These are phyloP conservation scores for Barbus barbus DNA, from an alignment of 2,113 vertebrate genomes.

Conservation along the genomic window DNA sequence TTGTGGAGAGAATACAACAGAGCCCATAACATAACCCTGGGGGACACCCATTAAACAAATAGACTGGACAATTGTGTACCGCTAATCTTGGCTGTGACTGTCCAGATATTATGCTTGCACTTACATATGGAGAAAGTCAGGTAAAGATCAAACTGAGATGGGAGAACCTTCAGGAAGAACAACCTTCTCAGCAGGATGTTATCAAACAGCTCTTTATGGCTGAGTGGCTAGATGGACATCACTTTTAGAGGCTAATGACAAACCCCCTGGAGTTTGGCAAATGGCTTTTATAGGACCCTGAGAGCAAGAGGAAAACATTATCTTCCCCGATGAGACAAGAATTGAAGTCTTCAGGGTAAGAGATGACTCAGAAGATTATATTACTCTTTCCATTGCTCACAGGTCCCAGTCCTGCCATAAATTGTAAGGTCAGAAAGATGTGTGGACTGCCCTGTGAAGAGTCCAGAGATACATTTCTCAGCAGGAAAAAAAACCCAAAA, in stretches of 20 bases:
- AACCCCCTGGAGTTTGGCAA: slow-evolving; percentile 34
- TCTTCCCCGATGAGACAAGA: not conserved
- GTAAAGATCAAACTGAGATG: not conserved
- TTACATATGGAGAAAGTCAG: not conserved
- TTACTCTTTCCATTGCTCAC: not conserved
- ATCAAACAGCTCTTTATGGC: not conserved
- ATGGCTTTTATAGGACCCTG: slow-evolving; percentile 22
- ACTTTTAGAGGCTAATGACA: slow-evolving; percentile 12
- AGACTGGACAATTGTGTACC: not conserved
- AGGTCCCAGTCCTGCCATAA: slow-evolving; percentile 18
- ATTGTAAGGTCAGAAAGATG: slow-evolving; percentile 12
- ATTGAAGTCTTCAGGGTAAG: slow-evolving; percentile 12
- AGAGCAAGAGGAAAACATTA: slow-evolving; percentile 11
- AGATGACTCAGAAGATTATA: not conserved
- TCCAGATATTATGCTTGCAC: not conserved
- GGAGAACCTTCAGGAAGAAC: not conserved
- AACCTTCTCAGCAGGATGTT: not conserved
- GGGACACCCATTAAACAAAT: not conserved
- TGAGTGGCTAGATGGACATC: not conserved
- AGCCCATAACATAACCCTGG: not conserved
- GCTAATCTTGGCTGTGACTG: not conserved
- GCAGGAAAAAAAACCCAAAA: too few species aligned
- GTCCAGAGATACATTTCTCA: not conserved
- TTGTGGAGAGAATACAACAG: not conserved
- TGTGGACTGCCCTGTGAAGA: not conserved